Conservation (phyloP, 2,113 vertebrate species). For the Pionites leucogaster region DNA sequence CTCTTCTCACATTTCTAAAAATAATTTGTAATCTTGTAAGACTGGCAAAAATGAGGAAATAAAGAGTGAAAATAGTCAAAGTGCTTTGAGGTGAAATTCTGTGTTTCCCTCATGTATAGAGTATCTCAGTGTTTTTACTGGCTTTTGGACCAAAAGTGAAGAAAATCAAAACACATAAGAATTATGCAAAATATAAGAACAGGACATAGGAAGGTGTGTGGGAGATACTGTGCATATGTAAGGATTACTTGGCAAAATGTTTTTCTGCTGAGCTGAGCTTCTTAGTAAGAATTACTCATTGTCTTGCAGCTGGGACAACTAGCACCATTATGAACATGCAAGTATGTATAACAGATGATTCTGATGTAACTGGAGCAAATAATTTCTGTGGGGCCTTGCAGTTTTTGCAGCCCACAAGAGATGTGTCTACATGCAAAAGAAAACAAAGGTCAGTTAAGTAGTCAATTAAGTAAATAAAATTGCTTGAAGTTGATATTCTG, state of each 20-base stretch:
- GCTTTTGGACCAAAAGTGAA: not conserved
- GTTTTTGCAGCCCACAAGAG: not conserved
- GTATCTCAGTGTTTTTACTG: constrained; percentile 22
- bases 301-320: constrained; percentile 4
- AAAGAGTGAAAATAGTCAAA: not conserved
- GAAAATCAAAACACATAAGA: constrained; percentile 30
- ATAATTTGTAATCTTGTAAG: not conserved
- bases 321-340: not conserved
- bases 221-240: not conserved
- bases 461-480: not conserved
- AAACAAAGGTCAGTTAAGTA: not conserved
- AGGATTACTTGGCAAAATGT: constrained; percentile 9
- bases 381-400: not conserved
- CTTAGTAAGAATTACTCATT: constrained; percentile 3
- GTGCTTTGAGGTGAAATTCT: not conserved
- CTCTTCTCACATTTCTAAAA: not conserved
- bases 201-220: not conserved
- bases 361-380: not conserved
- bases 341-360: not conserved
- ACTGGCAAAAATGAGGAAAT: not conserved
- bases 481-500: not conserved
- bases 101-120: not conserved
- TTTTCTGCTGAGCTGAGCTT: constrained; percentile 34
- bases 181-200: not conserved
- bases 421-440: not conserved